Evolutionary conservation across 2,797 vertebrate species (phyloP).

Genomic region (Leucoraja ocellata): DNA sequence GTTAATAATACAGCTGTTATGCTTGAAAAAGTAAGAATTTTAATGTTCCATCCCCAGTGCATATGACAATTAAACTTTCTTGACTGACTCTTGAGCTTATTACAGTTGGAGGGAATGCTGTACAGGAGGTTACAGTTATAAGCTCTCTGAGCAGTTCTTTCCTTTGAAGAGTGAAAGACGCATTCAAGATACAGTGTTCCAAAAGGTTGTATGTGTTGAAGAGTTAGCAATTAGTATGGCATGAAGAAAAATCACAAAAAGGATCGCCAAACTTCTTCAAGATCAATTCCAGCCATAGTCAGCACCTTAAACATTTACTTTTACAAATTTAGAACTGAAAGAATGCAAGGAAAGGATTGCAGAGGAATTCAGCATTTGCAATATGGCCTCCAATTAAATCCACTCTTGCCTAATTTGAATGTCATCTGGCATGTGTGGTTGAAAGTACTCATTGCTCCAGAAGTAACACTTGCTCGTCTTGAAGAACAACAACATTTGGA

Average conservation of each 20-base stretch:
- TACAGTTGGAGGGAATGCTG: background rate
- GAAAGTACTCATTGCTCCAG: background rate
- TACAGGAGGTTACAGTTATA: background rate
- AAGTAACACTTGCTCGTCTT: background rate
- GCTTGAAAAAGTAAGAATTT: no score
- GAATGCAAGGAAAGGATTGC: no score
- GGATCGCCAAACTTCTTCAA: background rate
- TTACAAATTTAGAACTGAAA: no score
- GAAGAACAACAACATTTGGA: no score
- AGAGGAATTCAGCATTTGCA: no score
- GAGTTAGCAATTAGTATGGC: background rate
- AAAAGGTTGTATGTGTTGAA: background rate
- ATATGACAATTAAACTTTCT: no score
- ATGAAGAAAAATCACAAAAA: background rate
- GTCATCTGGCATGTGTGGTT: background rate
- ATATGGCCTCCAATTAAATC: no score
- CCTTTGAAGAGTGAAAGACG: background rate
- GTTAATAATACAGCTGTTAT: no score
- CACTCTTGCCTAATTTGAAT: background rate
- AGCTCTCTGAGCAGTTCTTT: background rate
- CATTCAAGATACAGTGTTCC: background rate
- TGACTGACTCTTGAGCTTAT: no score
- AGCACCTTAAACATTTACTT: background rate
- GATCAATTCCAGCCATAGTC: background rate
- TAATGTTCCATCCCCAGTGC: no score